Evolutionary conservation across 2,888 invertebrate species (phyloP).

Genomic region (Nomada fucata): DNA sequence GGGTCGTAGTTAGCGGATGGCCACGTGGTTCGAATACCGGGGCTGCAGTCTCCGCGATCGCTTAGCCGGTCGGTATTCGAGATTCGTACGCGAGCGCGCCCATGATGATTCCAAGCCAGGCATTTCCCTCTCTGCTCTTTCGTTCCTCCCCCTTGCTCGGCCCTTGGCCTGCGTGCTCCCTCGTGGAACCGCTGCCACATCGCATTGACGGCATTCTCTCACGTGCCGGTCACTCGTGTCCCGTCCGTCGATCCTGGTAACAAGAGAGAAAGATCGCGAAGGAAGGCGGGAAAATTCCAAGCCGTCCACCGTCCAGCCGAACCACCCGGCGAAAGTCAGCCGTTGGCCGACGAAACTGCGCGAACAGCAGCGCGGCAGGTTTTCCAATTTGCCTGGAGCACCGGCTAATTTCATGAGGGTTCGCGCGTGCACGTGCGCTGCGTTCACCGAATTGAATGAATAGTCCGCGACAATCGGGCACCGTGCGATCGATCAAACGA

Average conservation of each 20-base stretch:
- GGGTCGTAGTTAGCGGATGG: conserved; percentile 57
- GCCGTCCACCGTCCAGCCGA: background rate
- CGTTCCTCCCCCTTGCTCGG: conserved; percentile 47
- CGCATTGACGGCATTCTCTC: conserved; percentile 82
- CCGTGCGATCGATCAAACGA: background rate
- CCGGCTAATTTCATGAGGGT: background rate
- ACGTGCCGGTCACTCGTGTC: conserved; percentile 80
- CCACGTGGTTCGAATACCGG: conserved; percentile 78
- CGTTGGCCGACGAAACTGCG: background rate
- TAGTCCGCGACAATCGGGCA: background rate
- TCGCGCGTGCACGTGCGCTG: background rate
- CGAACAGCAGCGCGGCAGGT: background rate
- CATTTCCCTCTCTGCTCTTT: conserved; percentile 66
- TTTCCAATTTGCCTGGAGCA: background rate
- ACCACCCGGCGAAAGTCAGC: too few relatives aligned
- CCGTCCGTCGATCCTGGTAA: conserved; percentile 78
- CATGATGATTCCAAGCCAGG: conserved; percentile 62
- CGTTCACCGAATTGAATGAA: background rate
- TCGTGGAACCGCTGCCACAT: conserved; percentile 63
- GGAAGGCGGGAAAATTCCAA: conserved; percentile 53
- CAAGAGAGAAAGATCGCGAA: conserved; percentile 63
- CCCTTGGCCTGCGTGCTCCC: conserved; percentile 59
- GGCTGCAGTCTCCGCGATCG: conserved; percentile 58
- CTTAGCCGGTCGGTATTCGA: conserved; percentile 65
- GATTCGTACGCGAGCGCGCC: conserved; percentile 67